phyloP scores from a whole-genome alignment of 2,888 invertebrate species.

The Dasysyrphus tricinctus region DNA sequence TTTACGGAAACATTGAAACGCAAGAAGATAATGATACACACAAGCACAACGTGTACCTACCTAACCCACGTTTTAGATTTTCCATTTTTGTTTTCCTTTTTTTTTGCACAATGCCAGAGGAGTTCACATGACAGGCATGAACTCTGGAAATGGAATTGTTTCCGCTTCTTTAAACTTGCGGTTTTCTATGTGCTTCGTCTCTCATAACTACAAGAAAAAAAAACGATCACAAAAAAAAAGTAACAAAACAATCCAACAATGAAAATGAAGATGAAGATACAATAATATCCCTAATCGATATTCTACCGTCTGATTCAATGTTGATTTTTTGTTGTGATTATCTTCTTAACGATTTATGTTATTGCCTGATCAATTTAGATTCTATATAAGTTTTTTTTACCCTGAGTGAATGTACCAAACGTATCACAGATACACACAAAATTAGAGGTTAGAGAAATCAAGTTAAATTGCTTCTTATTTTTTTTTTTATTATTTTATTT shows the following conservation, averaged over 20 bases:
- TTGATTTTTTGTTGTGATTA: constrained; percentile 46
- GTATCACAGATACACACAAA: not conserved
- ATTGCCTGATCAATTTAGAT: constrained; percentile 69
- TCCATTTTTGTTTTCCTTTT: constrained; percentile 12
- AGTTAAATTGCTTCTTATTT: constrained; percentile 61
- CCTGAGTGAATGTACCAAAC: constrained; percentile 17
- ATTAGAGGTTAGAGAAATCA: constrained; percentile 37
- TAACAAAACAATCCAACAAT: constrained; percentile 19
- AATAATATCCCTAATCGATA: constrained; percentile 49
- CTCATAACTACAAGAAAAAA: not conserved
- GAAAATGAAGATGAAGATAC: constrained; percentile 30
- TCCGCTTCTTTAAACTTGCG: constrained; percentile 68
- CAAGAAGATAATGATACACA: constrained; percentile 26
- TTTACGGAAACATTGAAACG: constrained; percentile 7
- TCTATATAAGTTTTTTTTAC: constrained; percentile 49
- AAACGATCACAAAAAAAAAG: constrained; percentile 1
- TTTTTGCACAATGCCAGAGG: constrained; percentile 33
- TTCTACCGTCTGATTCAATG: not conserved
- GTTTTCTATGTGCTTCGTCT: constrained; percentile 46
- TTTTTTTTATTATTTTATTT: constrained; percentile 28
- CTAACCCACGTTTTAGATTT: not conserved
- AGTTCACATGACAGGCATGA: constrained; percentile 68
- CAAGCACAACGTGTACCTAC: not conserved
- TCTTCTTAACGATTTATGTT: constrained; percentile 70
- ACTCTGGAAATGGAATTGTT: constrained; percentile 67